These are phyloP conservation scores for Hemitrygon akajei DNA, from an alignment of 2,797 vertebrate species.

Conservation along the genomic window DNA sequence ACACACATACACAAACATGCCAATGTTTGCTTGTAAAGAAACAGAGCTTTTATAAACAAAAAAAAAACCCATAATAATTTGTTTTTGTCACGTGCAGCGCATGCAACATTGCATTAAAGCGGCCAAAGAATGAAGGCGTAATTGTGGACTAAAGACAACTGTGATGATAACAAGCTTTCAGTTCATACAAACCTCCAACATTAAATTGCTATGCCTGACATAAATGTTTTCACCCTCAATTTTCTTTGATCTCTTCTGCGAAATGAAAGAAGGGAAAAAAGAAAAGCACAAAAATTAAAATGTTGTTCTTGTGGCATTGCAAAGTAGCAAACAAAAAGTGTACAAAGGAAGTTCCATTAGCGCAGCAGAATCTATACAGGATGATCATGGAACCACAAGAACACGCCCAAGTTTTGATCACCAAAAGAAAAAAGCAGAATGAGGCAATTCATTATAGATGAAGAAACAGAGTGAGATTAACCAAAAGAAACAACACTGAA, in stretches of 20 bases:
- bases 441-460: constrained; percentile 45
- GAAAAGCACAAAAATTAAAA: constrained; percentile 70
- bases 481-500: constrained; percentile 59
- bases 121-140: constrained; percentile 47
- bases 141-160: constrained; percentile 58
- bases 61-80: not conserved
- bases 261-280: constrained; percentile 62
- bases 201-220: constrained; percentile 99
- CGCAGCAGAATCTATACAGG: constrained; percentile 47
- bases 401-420: constrained; percentile 39
- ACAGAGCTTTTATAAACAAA: not conserved
- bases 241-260: constrained; percentile 98
- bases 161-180: constrained; percentile 58
- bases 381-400: constrained; percentile 45
- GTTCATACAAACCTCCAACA: constrained; percentile 99
- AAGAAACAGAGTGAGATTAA: constrained; percentile 45
- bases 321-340: constrained; percentile 59
- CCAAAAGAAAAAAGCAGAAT: constrained; percentile 39
- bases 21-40: constrained; percentile 42
- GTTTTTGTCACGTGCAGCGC: constrained; percentile 30
- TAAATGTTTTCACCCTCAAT: constrained; percentile 99
- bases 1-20: constrained; percentile 38
- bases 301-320: constrained; percentile 55
- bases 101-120: constrained; percentile 40
- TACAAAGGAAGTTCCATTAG: constrained; percentile 50